Percentiles rank a stretch among this genome's conserved stretches.
Conservation (phyloP, 2,888 invertebrate species). For the Tupiocoris notatus region DNA sequence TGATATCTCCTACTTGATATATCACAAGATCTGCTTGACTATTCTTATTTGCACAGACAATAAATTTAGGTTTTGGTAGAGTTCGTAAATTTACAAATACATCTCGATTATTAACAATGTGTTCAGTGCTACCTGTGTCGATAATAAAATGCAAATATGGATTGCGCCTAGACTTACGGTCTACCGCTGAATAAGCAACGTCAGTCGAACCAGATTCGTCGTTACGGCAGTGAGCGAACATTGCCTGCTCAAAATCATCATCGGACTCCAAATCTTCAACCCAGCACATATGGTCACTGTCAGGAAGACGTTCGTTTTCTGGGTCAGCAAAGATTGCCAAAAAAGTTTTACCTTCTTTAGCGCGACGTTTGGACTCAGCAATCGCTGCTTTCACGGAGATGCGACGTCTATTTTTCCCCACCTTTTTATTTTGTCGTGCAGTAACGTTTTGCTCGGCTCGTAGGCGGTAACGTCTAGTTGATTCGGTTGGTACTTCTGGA, state of each 20-base stretch:
- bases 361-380: neutral
- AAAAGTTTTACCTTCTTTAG: neutral
- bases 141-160: neutral
- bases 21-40: neutral
- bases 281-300: neutral
- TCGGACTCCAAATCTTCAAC: neutral
- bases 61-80: neutral
- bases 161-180: neutral
- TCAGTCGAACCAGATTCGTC: neutral
- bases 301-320: neutral
- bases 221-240: neutral
- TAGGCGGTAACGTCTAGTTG: neutral
- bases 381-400: neutral
- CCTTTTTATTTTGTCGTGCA: neutral
- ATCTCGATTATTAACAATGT: neutral
- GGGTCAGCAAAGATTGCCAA: neutral
- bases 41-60: neutral
- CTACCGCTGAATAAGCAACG: neutral
- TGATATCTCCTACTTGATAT: neutral
- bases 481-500: neutral
- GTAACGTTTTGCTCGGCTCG: neutral
- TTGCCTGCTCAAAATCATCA: neutral
- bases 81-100: neutral
- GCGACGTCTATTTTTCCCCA: neutral
- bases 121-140: no score